Base-by-base conservation (phyloP, 1,140 invertebrate species). In the Pissodes strobi region DNA sequence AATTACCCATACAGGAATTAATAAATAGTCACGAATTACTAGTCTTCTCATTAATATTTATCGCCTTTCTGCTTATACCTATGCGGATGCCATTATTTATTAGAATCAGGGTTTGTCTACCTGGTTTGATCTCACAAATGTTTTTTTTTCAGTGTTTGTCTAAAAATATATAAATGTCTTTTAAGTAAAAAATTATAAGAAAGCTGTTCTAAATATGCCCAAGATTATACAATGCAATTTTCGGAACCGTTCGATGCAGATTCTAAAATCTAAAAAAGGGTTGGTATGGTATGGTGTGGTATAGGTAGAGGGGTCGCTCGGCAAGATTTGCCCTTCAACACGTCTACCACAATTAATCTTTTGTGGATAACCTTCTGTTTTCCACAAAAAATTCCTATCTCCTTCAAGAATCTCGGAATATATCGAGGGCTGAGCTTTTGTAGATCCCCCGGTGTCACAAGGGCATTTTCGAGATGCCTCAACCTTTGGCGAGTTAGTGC, bases 11-110 rank as follows among this genome's bases (percentile, higher is more conserved):
- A 19, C n/a, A 15, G 13, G 41, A 45, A 45, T 45, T 45, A 45
- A 45, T 45, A 45, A 45, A 45, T 45, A 45, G 18, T 45, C 41
- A 45, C 41, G 41, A 45, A 45, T 45, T 45, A 45, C 41, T 45
- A 45, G 41, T 15, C n/a, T 45, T 45, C 41, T 17, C 41, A 45
- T 45, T 45, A 45, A 13, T 15, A 45, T 45, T 45, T 45, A 45
- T 45, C 41, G 41, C 41, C 41, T 45, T 45, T 45, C n/a, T 19
- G 41, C 41, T 45, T 45, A 45, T 15, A 45, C 41, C 41, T 19
- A 45, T 45, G 41, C 41, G 10, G 41, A 45, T 15, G 41, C 18
- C 41, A 18, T 45, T 45, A 45, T 45, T 45, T 45, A 45, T 45
- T 45, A 10, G 41, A 45, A 45, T 45, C 41, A n/a, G 41, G n/a